Conservation (phyloP, 1,140 invertebrate species). For the Anoplophora glabripennis region DNA sequence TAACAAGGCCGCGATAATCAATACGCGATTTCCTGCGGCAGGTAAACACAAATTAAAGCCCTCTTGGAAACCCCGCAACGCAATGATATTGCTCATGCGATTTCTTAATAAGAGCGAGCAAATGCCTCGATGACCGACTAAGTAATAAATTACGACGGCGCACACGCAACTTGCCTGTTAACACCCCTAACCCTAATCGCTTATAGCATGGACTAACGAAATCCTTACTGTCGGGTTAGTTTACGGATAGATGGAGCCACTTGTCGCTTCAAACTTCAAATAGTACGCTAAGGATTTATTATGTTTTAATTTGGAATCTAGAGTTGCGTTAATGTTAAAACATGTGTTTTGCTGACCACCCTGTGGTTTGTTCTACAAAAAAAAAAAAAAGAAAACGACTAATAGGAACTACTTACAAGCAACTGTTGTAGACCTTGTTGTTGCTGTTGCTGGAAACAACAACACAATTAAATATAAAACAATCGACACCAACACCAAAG, state of each 20-base stretch:
- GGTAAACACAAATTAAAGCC: no score
- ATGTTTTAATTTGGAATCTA: no score
- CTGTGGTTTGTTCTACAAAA: not conserved
- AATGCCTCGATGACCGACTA: not conserved
- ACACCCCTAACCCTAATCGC: not conserved
- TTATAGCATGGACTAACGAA: no score
- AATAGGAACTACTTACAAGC: constrained; percentile 52
- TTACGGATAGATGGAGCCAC: no score
- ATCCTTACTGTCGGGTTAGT: not conserved
- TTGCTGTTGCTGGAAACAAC: constrained; percentile 67
- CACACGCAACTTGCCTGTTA: no score
- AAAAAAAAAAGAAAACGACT: constrained; percentile 16
- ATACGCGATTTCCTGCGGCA: no score
- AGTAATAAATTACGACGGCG: not conserved
- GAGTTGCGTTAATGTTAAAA: not conserved
- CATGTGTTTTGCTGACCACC: not conserved
- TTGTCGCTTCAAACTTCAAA: no score
- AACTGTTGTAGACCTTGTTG: constrained; percentile 73
- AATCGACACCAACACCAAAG: constrained; percentile 32
- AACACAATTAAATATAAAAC: constrained; percentile 41
- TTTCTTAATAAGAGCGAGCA: no score
- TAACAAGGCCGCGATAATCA: no score
- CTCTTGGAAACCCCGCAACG: no score
- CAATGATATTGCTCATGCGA: no score
- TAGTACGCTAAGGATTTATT: no score